Evolutionary conservation across 2,113 vertebrate genomes (phyloP), one percentile per base, ranked within the genome.

Genomic region (Propithecus coquereli): DNA sequence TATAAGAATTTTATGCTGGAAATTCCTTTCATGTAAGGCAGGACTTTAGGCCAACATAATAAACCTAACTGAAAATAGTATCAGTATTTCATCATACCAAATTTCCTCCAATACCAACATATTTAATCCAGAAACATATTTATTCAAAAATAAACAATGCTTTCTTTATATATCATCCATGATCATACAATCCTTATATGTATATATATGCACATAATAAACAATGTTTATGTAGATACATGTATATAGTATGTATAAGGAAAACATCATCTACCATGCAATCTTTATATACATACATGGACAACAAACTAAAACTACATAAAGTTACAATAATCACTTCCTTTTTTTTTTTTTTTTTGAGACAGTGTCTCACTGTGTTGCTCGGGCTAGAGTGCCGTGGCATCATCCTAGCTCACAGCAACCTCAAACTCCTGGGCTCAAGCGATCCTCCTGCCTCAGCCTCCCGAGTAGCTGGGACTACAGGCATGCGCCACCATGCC

Each of bases 81-180:
- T 4, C 34, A 52, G 54, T 94, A 92, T 92, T 89, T 92, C 32
- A 89, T 52, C 50, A 40, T n/a, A 88, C 3, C 63, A 87, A 68
- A 91, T 91, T 87, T 68, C 43, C 47, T 30, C 57, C 68, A 83
- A 70, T 85, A 91, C 45, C 20, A 81, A 93, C 87, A 90, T 82
- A 94, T 37, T 92, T 96, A 95, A 94, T 57, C 43, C 32, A 96
- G 68, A 81, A 91, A 94, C 18, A 68, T 63, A 68, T 57, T 90
- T 59, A 92, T 40, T 79, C 12, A 92, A 90, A 87, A 92, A 74
- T 3, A 84, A 96, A 63, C 22, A n/a, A 54, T 45, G 40, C 22
- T 68, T 82, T 94, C 73, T 83, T 83, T 54, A 73, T 34, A 83
- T 13, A n/a, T 27, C 43, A 84, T 4, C 1, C 8, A 65, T 25